Base-by-base conservation (phyloP, 1,140 invertebrate genomes). In the Cyclargus thomasi region DNA sequence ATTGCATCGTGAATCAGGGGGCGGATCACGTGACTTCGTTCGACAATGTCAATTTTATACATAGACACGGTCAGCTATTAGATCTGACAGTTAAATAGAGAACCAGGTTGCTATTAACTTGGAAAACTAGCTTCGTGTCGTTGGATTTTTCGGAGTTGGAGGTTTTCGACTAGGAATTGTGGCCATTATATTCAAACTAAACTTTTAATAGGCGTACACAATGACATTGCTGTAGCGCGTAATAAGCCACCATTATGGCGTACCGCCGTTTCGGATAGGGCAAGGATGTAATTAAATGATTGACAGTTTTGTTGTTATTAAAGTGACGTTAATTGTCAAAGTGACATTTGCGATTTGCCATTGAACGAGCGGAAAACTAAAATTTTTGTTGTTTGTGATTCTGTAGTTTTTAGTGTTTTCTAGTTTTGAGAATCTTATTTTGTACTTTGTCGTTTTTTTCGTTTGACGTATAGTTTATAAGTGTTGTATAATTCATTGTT, bases 341-440 rank as follows among this genome's bases (percentile, higher is more conserved):
- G 39, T 47, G 39, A 47, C 39, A 47, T 47, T 29, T 47, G 10
- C 39, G 39, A 47, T 16, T 8, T 47, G 14, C 14, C 39, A 8
- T 14, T 47, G 39, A 47, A 47, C 14, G 39, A 2, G 39, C 39
- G 39, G 39, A 11, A 47, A 47, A 47, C 4, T 47, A 47, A 8
- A 8, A 8, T 11, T 47, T 47, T 47, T 11, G 55, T 66, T 29
- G 16, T 53, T 68, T 17, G n/a, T n/a, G 67, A 65, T 68, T 67
- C 68, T 72, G 64, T 66, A 59, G 39, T 53, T 55, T 63, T 1
- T 29, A 29, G 2, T 23, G 23, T 65, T 63, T 57, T 68, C 29
- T 14, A 59, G 29, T 29, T 29, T 29, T 29, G 8, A 29, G 1
- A 29, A 29, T 29, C 29, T 29, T 29, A 4, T 4, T 29, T 29